These are phyloP conservation scores for Habropoda laboriosa DNA, from an alignment of 1,140 invertebrate genomes.

Conservation along the genomic window DNA sequence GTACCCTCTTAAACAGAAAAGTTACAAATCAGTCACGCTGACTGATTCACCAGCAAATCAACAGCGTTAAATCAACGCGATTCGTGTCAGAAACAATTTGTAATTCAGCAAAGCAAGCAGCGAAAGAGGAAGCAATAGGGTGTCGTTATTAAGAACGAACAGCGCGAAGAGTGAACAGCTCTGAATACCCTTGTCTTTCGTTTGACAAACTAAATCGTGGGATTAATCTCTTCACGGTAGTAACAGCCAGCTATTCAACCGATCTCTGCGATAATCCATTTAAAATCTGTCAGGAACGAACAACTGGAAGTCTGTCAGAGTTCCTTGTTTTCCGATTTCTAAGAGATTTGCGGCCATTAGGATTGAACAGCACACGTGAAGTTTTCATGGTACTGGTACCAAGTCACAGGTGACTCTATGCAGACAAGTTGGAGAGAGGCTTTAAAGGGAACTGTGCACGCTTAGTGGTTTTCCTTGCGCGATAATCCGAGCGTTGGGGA, in stretches of 20 bases:
- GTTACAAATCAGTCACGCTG: no score
- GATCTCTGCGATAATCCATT: background rate
- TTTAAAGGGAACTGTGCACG: background rate
- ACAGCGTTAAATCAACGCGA: no score
- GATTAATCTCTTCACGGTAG: background rate
- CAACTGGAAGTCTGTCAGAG: background rate
- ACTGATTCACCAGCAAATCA: no score
- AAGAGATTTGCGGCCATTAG: background rate
- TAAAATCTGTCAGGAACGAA: background rate
- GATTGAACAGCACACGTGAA: background rate
- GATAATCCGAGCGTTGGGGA: background rate
- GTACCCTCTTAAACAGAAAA: no score
- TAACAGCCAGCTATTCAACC: background rate
- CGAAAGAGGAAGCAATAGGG: background rate
- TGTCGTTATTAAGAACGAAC: background rate
- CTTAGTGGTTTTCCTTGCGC: background rate
- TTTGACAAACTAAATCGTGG: slow-evolving; percentile 7
- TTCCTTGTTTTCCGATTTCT: background rate
- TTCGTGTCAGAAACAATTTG: no score
- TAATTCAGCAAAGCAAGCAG: background rate
- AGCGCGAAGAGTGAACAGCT: background rate
- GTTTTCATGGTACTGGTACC: background rate
- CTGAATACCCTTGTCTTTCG: background rate
- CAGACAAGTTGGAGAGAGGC: no score
- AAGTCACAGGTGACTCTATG: background rate